Conservation (phyloP, 2,113 vertebrate species). For the Bucco capensis region DNA sequence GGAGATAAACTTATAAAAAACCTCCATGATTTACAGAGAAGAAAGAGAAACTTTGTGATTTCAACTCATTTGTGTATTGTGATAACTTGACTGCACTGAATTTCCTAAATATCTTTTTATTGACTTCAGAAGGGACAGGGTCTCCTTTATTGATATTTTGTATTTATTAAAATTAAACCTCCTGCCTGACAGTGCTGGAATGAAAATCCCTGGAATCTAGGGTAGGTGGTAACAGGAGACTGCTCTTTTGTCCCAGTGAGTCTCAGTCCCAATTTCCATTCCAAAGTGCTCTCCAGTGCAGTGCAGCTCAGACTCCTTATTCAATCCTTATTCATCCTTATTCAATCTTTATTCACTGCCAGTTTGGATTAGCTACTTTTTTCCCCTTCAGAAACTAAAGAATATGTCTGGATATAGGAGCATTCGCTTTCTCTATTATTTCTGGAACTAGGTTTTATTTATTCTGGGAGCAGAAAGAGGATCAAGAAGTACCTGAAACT, state of each 20-base stretch:
- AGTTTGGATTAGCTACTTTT: background rate
- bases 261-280: background rate
- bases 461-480: background rate
- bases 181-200: fast-evolving
- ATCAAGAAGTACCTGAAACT: background rate
- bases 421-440: background rate
- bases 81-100: background rate
- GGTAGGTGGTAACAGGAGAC: background rate
- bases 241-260: background rate
- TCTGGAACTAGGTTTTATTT: background rate
- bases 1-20: background rate
- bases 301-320: background rate
- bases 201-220: background rate
- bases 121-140: background rate
- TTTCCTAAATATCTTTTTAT: background rate
- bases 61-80: background rate
- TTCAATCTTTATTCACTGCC: background rate
- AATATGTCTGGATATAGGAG: background rate
- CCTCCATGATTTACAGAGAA: background rate
- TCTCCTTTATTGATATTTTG: background rate
- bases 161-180: background rate
- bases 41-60: background rate
- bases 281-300: fast-evolving
- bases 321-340: background rate
- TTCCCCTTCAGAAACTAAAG: background rate